Base-by-base conservation (phyloP, 2,888 invertebrate genomes). In the Ochropacha duplaris region DNA sequence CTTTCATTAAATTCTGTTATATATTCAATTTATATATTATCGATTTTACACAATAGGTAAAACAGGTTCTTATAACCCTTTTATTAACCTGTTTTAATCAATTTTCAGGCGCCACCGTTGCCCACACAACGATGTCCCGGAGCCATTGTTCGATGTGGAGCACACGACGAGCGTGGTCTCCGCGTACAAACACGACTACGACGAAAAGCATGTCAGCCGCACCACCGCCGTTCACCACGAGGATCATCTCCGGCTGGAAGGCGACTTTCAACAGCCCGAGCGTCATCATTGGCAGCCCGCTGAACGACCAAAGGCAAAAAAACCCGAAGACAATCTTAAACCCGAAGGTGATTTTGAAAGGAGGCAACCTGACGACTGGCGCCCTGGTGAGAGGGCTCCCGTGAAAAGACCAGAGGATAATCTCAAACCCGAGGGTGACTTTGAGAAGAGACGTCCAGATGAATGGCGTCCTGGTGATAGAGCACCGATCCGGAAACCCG, bases 51-150 rank as follows among this genome's bases (percentile, higher is more conserved):
- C 31, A 12, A 12, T 12, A 31, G 12, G 12, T 31, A 12, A 31
- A 12, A 31, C 1, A 3, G 6, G 12, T 5, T 2, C 5, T n/a
- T n/a, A n/a, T n/a, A n/a, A n/a, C 11, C n/a, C 0, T 2, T 1
- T n/a, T n/a, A n/a, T n/a, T 4, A n/a, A 31, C n/a, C 0, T 4
- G 1, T 36, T 36, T n/a, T n/a, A 36, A 36, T 31, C n/a, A 9
- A 11, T 34, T 54, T 54, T 4, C 87, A 97, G 97, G 84, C 96
- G 96, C 71, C 97, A 97, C 90, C 95, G 96, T 78, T 97, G 97
- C 88, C 95, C 96, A 70, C 97, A 97, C 89, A 94, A 94, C 79
- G 94, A 94, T 84, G 92, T 93, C 88, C 93, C 91, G 83, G 92
- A 93, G 90, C 93, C 93, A 89, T 92, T 92, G 89, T 93, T 93